phyloP scores from a whole-genome alignment of 2,797 vertebrate genomes.

The Luscinia luscinia region DNA sequence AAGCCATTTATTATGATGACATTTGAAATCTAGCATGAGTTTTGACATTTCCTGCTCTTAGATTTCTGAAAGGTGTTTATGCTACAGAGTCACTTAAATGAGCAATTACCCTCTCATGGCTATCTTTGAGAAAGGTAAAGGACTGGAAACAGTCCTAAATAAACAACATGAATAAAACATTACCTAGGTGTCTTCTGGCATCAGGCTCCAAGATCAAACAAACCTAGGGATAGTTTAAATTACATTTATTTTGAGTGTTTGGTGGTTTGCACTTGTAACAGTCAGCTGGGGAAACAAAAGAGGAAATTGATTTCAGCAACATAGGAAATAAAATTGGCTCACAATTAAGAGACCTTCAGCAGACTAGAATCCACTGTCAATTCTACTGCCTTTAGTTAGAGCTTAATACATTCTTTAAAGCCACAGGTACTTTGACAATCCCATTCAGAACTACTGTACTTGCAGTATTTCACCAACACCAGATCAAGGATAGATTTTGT shows the following conservation, averaged over 20 bases:
- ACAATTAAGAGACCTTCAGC: neutral
- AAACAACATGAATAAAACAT: neutral
- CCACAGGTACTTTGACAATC: neutral
- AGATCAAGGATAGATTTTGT: neutral
- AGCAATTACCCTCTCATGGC: neutral
- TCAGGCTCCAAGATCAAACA: neutral
- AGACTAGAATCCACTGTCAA: neutral
- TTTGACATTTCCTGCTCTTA: neutral
- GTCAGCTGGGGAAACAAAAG: neutral
- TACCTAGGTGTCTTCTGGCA: neutral
- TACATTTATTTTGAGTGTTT: neutral
- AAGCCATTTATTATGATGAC: slow-evolving; percentile 8
- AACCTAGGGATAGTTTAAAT: neutral
- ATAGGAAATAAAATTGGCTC: neutral
- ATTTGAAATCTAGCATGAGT: neutral
- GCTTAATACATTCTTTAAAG: neutral
- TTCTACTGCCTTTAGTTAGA: neutral
- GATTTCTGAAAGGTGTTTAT: neutral
- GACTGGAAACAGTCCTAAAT: neutral
- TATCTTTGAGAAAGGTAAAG: neutral
- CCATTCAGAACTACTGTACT: neutral
- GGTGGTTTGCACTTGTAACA: neutral
- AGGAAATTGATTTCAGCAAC: neutral
- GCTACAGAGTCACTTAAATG: neutral
- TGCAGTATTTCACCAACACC: neutral